phyloP scores from a whole-genome alignment of 2,113 vertebrate genomes.

The Isichthys henryi region DNA sequence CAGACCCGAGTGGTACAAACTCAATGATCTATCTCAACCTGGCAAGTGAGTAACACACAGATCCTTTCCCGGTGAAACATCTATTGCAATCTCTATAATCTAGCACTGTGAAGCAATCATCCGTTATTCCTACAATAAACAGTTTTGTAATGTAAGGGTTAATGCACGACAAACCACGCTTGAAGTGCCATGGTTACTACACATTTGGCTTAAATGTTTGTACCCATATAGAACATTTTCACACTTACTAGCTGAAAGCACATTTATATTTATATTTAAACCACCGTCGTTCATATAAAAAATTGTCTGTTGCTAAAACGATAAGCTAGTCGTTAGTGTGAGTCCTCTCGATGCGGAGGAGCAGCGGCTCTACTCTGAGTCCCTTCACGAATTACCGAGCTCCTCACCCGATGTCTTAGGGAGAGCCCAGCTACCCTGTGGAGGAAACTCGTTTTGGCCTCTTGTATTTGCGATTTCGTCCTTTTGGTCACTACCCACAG shows the following conservation, averaged over 20 bases:
- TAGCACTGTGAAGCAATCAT: background rate
- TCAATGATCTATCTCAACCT: conserved; percentile 45
- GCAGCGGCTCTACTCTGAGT: too few relatives aligned
- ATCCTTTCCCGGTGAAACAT: background rate
- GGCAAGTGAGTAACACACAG: conserved; percentile 51
- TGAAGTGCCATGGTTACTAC: background rate
- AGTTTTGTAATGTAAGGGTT: background rate
- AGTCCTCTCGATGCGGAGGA: too few relatives aligned
- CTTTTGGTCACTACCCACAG: too few relatives aligned
- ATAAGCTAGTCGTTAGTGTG: background rate
- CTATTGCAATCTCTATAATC: background rate
- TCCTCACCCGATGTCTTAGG: too few relatives aligned
- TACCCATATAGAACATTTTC: background rate
- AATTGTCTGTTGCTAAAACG: too few relatives aligned
- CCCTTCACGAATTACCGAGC: too few relatives aligned
- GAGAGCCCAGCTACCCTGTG: too few relatives aligned
- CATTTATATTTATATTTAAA: background rate
- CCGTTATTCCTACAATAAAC: background rate
- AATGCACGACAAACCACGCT: background rate
- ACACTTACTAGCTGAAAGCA: background rate
- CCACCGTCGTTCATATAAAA: background rate
- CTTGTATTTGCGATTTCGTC: too few relatives aligned
- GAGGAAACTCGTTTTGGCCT: too few relatives aligned
- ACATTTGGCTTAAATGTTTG: background rate
- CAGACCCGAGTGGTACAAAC: conserved; percentile 53